phyloP scores from a whole-genome alignment of 2,113 vertebrate species.

The Tursiops truncatus region DNA sequence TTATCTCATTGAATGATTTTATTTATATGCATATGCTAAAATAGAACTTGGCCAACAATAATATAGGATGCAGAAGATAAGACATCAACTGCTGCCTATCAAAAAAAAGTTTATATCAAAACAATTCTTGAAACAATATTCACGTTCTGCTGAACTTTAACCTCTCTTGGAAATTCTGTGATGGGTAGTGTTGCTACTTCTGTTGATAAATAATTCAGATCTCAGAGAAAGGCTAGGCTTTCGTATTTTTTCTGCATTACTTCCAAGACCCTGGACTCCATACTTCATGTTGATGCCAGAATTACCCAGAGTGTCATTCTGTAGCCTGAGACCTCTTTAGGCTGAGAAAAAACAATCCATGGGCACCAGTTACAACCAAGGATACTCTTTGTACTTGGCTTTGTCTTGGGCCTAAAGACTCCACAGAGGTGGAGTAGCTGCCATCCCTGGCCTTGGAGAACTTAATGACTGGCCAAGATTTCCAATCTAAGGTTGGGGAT shows the following conservation, averaged over 20 bases:
- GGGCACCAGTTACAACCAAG: not conserved
- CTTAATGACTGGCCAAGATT: not conserved
- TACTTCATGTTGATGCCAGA: not conserved
- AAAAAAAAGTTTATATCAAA: slow-evolving; percentile 39
- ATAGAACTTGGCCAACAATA: slow-evolving; percentile 39
- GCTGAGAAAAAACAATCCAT: not conserved
- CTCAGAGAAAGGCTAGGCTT: not conserved
- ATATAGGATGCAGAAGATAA: slow-evolving; percentile 55
- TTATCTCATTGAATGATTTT: slow-evolving; percentile 68
- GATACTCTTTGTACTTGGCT: not conserved
- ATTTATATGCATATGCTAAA: slow-evolving; percentile 57
- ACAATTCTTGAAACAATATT: slow-evolving; percentile 28
- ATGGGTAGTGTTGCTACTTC: not conserved
- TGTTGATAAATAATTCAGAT: slow-evolving; percentile 30
- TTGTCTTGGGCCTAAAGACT: not conserved
- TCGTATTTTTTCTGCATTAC: not conserved
- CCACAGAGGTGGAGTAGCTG: not conserved
- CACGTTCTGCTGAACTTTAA: not conserved
- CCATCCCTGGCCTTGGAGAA: not conserved
- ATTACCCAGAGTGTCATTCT: not conserved
- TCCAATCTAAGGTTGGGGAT: not conserved
- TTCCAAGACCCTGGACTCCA: not conserved
- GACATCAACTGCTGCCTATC: not conserved
- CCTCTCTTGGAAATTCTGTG: slow-evolving; percentile 49
- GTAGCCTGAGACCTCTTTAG: not conserved